Percentiles rank a stretch among this genome's conserved stretches.
Evolutionary conservation across 2,113 vertebrate genomes (phyloP).

Genomic region (Cryptoleucopteryx plumbea): DNA sequence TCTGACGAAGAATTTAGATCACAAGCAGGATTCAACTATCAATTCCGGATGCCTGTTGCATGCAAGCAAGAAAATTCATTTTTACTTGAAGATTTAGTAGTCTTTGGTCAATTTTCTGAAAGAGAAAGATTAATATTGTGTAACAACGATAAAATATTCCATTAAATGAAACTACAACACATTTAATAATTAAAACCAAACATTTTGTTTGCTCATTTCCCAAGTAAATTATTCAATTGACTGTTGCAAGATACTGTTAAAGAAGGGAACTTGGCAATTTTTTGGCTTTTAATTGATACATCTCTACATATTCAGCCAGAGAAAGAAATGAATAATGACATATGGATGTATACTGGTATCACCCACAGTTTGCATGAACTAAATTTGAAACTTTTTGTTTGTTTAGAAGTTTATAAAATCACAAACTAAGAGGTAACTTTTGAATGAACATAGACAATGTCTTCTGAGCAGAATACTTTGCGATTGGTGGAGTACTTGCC

Average conservation of each 20-base stretch:
- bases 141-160: neutral
- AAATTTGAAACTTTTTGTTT: neutral
- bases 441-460: neutral
- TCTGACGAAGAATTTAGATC: neutral
- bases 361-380: neutral
- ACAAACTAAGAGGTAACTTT: neutral
- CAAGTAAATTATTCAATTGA: neutral
- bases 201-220: neutral
- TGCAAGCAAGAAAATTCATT: neutral
- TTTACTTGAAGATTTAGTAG: neutral
- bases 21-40: neutral
- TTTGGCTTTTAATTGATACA: neutral
- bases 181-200: neutral
- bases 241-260: neutral
- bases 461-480: neutral
- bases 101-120: neutral
- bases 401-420: neutral
- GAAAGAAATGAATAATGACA: neutral
- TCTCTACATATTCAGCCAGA: neutral
- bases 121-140: neutral
- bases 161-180: neutral
- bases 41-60: neutral
- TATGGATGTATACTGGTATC: neutral
- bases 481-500: neutral
- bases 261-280: neutral